Evolutionary conservation across 1,140 invertebrate genomes (phyloP), one percentile per base, ranked within the genome.

Genomic region (Protaetia brevitarsis): DNA sequence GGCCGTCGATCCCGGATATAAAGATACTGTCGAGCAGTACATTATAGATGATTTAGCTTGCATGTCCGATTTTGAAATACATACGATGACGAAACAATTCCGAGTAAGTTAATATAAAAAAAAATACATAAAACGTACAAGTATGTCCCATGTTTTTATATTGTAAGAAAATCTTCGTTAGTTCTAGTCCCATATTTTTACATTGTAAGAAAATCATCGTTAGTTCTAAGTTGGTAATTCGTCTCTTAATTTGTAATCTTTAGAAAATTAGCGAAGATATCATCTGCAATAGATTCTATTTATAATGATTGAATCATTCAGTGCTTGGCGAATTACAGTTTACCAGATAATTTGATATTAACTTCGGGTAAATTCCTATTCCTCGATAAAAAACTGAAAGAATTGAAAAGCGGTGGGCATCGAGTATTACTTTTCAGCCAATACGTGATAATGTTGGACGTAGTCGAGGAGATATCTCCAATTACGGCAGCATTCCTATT

Each of bases 391-490:
- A 80, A 95, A 73, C 79, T 97, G 37, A 84, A 86, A 0, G 82
- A 87, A 71, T 79, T 97, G 27, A 89, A 92, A 77, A 78, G 79
- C 4, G 85, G 85, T 0, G 88, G 88, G 0, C 90, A 93, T 75
- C 82, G 94, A 29, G 90, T 96, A 28, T 81, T 98, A 56, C 87
- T 98, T 51, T 98, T 98, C 81, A 96, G 93, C 77, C 95, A 98
- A 82, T 97, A 97, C 79, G 92, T 93, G 2, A 93, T 95, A 83
- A 86, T 97, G 80, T 83, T 98, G 74, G 94, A 97, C 79, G 87
- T 98, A 66, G 76, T 95, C 57, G 90, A 96, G 77, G n/a, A 93
- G n/a, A 69, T 97, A 93, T 81, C 80, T 96, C 69, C 79, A 83
- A 7, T 82, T 94, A 37, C 82, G 88, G 29, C 81, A 87, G 2